Conservation (phyloP, 2,113 vertebrate species). For the Oceanodroma tethys region DNA sequence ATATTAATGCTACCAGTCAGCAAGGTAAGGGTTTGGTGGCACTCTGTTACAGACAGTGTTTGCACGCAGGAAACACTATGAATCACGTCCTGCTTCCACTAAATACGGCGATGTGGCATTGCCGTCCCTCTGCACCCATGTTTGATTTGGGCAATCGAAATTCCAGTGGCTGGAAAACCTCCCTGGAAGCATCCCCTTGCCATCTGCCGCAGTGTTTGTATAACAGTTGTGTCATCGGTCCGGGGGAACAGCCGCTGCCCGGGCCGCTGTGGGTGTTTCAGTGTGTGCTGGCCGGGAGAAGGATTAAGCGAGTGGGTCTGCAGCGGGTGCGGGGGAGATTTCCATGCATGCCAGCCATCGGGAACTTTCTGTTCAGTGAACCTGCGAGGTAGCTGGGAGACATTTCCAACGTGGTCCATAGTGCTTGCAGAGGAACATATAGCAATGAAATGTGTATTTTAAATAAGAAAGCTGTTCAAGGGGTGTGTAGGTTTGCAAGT, state of each 20-base stretch:
- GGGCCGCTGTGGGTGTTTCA: neutral
- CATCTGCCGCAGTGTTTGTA: neutral
- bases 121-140: neutral
- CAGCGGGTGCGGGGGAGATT: fast-evolving
- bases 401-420: neutral
- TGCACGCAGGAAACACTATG: neutral
- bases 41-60: neutral
- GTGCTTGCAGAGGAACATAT: neutral
- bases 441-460: no score
- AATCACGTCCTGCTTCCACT: neutral
- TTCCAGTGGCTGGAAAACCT: neutral
- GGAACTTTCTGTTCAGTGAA: neutral
- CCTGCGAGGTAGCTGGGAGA: neutral
- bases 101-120: neutral
- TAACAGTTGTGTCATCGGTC: neutral
- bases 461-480: neutral
- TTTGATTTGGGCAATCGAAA: neutral
- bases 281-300: neutral
- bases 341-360: fast-evolving
- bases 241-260: neutral
- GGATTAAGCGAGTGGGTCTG: no score
- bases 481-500: neutral
- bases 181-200: neutral
- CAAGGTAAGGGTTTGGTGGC: neutral
- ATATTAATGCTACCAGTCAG: neutral